phyloP scores from a whole-genome alignment of 1,140 invertebrate genomes.

The Microplitis demolitor region DNA sequence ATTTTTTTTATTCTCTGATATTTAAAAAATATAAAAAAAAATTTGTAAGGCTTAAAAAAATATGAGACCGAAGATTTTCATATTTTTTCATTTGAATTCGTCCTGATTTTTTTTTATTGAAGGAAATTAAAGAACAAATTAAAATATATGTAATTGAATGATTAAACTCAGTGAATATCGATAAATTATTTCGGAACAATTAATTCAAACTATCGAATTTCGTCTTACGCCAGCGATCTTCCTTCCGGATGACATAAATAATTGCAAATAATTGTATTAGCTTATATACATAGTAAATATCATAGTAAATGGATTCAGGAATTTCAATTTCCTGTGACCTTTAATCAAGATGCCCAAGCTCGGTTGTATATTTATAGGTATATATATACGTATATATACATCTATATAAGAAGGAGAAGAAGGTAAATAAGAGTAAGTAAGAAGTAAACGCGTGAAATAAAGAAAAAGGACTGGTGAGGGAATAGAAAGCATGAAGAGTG shows the following conservation, averaged over 20 bases:
- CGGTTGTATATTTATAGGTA: neutral
- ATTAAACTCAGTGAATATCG: neutral
- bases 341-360: slow-evolving; percentile 8
- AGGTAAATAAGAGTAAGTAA: neutral
- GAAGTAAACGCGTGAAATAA: neutral
- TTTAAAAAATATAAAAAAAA: too few relatives aligned
- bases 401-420: neutral
- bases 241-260: neutral
- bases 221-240: neutral
- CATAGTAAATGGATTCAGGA: neutral
- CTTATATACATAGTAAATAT: neutral
- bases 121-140: too few relatives aligned
- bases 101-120: too few relatives aligned
- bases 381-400: too few relatives aligned
- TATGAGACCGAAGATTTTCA: too few relatives aligned
- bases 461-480: neutral
- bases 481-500: slow-evolving; percentile 2
- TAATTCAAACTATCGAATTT: neutral
- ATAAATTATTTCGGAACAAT: neutral
- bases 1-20: too few relatives aligned
- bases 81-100: too few relatives aligned
- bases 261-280: slow-evolving; percentile 1
- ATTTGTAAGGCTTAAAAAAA: too few relatives aligned
- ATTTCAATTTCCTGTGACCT: slow-evolving; percentile 1
- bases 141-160: neutral